These are phyloP conservation scores for Pachydiplax longipennis DNA, from an alignment of 2,888 invertebrate species.

Conservation along the genomic window DNA sequence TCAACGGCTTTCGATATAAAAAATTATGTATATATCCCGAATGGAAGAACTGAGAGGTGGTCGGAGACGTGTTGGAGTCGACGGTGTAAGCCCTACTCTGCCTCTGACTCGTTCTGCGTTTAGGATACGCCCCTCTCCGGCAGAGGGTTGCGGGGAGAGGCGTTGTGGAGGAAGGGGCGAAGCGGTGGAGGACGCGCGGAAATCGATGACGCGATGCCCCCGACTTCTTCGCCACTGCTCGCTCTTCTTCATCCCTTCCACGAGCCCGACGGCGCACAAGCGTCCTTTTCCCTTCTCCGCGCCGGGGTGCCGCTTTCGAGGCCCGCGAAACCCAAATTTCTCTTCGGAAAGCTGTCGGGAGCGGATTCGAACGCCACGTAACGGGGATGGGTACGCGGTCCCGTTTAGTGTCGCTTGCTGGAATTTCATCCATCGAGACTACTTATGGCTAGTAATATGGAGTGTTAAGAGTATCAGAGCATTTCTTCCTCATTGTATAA, in stretches of 20 bases:
- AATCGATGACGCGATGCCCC: slow-evolving; percentile 50
- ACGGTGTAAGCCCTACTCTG: background rate
- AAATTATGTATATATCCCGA: too few relatives aligned
- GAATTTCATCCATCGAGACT: too few relatives aligned
- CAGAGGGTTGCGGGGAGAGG: background rate
- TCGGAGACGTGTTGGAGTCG: background rate
- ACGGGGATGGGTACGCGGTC: too few relatives aligned
- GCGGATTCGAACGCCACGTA: background rate
- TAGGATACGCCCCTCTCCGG: slow-evolving; percentile 38
- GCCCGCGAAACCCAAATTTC: background rate
- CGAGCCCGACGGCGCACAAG: slow-evolving; percentile 21
- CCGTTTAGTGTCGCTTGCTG: too few relatives aligned
- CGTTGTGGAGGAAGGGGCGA: background rate
- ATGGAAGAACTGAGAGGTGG: background rate
- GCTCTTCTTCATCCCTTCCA: slow-evolving; percentile 50
- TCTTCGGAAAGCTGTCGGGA: background rate
- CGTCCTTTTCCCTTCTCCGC: slow-evolving; percentile 46
- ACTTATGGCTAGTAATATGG: too few relatives aligned
- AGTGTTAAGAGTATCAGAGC: too few relatives aligned
- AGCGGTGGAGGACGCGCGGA: slow-evolving; percentile 13
- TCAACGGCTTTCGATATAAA: background rate
- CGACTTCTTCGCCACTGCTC: slow-evolving; percentile 49
- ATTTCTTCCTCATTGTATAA: too few relatives aligned
- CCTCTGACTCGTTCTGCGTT: background rate
- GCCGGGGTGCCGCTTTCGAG: background rate